Evolutionary conservation across 2,888 invertebrate species (phyloP).

Genomic region (Ceramica pisi): DNA sequence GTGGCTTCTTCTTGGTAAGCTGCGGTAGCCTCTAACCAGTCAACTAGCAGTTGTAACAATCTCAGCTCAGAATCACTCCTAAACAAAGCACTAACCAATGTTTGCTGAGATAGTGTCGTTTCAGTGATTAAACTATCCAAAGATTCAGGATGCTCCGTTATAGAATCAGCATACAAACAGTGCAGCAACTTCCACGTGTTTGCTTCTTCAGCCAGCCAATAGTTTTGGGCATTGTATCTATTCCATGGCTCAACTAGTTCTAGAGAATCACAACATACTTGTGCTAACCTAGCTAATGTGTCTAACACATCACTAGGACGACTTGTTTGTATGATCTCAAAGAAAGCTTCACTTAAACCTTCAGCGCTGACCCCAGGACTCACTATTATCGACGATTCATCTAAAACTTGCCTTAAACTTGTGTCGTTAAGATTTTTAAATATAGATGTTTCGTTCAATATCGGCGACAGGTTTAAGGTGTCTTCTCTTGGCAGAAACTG

Average conservation of each 20-base stretch:
- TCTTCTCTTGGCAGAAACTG: conserved; percentile 84
- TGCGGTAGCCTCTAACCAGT: conserved; percentile 97
- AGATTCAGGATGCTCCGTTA: conserved; percentile 91
- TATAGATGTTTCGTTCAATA: conserved; percentile 87
- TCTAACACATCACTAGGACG: conserved; percentile 90
- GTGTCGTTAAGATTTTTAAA: conserved; percentile 87
- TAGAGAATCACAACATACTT: conserved; percentile 92
- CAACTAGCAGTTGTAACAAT: conserved; percentile 96
- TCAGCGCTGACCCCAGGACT: conserved; percentile 79
- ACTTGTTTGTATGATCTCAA: conserved; percentile 86
- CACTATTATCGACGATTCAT: conserved; percentile 83
- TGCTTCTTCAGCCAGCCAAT: conserved; percentile 95
- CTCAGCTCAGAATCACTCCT: conserved; percentile 90
- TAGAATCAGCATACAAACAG: conserved; percentile 95
- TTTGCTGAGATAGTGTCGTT: conserved; percentile 83
- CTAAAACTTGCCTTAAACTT: conserved; percentile 85
- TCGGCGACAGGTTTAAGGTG: conserved; percentile 85
- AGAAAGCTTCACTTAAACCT: conserved; percentile 85
- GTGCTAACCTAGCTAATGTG: conserved; percentile 92
- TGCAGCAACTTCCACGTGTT: conserved; percentile 97
- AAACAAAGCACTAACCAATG: conserved; percentile 82
- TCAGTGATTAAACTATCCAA: conserved; percentile 85
- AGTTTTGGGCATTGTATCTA: conserved; percentile 85
- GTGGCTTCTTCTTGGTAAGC: conserved; percentile 94
- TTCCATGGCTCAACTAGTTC: conserved; percentile 89